A percentile compares a stretch with the other conserved stretches of the same genome.
phyloP scores from a whole-genome alignment of 2,888 invertebrate species.

The Mesoligia furuncula region DNA sequence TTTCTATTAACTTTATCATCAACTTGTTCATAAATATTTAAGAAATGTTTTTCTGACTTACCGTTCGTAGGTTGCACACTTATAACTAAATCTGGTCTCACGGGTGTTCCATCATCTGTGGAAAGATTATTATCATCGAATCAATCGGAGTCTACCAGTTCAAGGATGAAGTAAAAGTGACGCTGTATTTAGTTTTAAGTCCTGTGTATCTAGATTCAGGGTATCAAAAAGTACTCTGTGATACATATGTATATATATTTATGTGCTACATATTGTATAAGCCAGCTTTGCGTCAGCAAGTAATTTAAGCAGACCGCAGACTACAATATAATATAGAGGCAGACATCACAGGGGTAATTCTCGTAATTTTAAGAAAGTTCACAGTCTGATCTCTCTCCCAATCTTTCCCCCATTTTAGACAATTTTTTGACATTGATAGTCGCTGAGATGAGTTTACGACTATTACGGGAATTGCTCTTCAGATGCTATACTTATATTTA shows the following conservation, averaged over 20 bases:
- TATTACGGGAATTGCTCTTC: too few species aligned
- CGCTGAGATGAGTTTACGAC: too few species aligned
- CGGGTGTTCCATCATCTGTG: constrained; percentile 79
- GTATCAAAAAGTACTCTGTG: too few species aligned
- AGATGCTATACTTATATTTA: neutral
- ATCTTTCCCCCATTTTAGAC: too few species aligned
- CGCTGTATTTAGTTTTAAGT: neutral
- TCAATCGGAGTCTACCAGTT: constrained; percentile 5
- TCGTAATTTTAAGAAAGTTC: neutral
- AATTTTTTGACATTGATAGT: neutral
- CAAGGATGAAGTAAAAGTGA: neutral
- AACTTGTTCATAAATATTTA: neutral
- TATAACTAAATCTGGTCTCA: constrained; percentile 82
- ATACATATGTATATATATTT: too few species aligned
- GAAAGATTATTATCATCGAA: constrained; percentile 38
- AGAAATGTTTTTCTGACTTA: constrained; percentile 61
- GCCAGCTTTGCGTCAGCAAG: neutral
- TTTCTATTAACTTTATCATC: neutral
- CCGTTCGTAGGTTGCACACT: constrained; percentile 82
- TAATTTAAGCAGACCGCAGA: neutral
- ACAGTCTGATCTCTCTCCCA: neutral
- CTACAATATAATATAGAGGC: neutral
- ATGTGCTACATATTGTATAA: too few species aligned
- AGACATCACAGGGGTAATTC: neutral
- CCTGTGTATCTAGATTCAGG: neutral